phyloP scores from a whole-genome alignment of 2,888 invertebrate species.

The Lamellibrachia columna region DNA sequence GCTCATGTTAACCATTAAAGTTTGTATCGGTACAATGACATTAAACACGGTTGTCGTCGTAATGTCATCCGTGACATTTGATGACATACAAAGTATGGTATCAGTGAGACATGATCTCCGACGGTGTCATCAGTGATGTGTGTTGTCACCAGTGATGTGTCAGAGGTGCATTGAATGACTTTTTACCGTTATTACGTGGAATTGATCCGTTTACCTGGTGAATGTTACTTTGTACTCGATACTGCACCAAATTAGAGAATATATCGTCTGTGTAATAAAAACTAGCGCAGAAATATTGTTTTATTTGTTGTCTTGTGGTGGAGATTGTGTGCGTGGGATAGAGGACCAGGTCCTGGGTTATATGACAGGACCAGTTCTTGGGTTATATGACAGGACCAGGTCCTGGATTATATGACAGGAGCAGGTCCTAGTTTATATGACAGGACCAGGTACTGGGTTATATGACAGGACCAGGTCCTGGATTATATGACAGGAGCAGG shows the following conservation, averaged over 20 bases:
- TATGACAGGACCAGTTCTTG: background rate
- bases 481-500: too few species aligned
- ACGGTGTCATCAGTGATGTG: background rate
- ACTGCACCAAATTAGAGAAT: slow-evolving; percentile 16
- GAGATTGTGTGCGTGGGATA: background rate
- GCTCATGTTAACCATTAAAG: too few species aligned
- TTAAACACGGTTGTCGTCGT: background rate
- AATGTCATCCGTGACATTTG: background rate
- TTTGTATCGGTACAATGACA: too few species aligned
- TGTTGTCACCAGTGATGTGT: background rate
- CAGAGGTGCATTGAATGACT: background rate
- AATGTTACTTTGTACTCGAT: slow-evolving; percentile 11
- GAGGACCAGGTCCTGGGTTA: background rate
- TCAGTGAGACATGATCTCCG: background rate
- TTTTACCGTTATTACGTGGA: slow-evolving; percentile 6
- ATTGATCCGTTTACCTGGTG: background rate
- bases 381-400: background rate
- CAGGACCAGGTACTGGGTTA: too few species aligned
- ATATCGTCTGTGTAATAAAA: slow-evolving; percentile 12
- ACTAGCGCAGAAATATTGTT: background rate
- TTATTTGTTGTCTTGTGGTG: background rate
- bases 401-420: background rate
- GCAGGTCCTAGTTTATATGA: background rate
- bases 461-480: too few species aligned
- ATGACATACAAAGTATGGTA: background rate